Evolutionary conservation across 2,888 invertebrate species (phyloP), one percentile per base, ranked within the genome.

Genomic region (Horisme vitalbata): DNA sequence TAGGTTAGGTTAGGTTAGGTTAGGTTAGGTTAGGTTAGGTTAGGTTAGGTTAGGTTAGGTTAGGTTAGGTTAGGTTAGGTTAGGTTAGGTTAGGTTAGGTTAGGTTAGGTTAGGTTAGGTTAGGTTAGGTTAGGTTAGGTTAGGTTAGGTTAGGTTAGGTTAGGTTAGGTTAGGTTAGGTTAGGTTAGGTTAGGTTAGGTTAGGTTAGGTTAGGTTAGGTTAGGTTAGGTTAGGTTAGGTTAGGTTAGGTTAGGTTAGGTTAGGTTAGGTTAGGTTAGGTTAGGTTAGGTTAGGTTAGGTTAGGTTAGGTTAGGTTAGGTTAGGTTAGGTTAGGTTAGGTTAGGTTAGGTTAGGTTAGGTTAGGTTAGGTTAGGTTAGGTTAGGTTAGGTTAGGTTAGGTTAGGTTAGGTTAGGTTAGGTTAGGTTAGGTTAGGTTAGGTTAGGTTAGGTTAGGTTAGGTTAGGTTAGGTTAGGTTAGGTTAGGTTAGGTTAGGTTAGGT

Each of bases 401-500:
- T 46, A 34, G 45, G 37, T 48, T 31, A 44, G 50, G 45, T 50
- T 36, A 45, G 44, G 45, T 38, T 33, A 43, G 36, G 36, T 36
- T 32, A n/a, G 44, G 36, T 44, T 36, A 37, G 44, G 44, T 44
- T 44, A 44, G 44, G 44, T 44, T 44, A 44, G 44, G 44, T 44
- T 44, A 44, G 44, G 44, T 44, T 44, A 44, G 44, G 44, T 44
- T 44, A 36, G 44, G 44, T 44, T 44, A 44, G 44, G 44, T 50
- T 50, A 50, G 50, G 45, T 28, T 38, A 51, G 53, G 51, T 56
- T 44, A 51, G 51, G 47, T 50, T 50, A 45, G 52, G n/a, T 49
- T 54, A 47, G 52, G 55, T 52, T 52, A 47, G 49, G 54, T 49
- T 52, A 49, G 53, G 57, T 48, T 51, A 49, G 51, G 57, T 51